phyloP scores from a whole-genome alignment of 2,113 vertebrate species.

The Scomber japonicus region DNA sequence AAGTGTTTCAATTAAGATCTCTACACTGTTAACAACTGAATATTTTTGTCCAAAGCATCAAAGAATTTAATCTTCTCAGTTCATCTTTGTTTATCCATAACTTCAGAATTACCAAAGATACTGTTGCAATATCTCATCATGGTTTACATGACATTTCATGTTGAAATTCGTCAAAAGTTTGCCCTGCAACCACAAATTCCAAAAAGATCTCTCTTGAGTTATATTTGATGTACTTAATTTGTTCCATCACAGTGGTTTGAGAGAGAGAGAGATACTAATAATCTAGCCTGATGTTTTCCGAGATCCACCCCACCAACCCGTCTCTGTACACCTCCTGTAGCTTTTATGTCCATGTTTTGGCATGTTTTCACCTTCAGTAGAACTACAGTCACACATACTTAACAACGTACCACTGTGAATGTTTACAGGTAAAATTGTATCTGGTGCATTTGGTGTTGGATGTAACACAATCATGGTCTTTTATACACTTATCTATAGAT shows the following conservation, averaged over 20 bases:
- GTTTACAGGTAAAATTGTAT: background rate
- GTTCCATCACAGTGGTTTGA: conserved; percentile 10
- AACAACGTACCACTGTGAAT: background rate
- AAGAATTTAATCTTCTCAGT: conserved; percentile 11
- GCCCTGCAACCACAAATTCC: conserved; percentile 17
- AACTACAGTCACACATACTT: conserved; percentile 10
- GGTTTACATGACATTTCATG: conserved; percentile 15
- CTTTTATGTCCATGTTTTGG: conserved; percentile 21
- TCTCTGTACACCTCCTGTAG: background rate
- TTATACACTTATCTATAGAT: too few relatives aligned
- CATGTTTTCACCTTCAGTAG: conserved; percentile 19
- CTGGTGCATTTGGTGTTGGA: background rate
- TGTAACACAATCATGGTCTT: background rate
- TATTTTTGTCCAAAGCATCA: conserved; percentile 24
- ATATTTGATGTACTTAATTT: conserved; percentile 15
- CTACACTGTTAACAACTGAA: conserved; percentile 2
- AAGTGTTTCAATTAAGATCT: conserved; percentile 28
- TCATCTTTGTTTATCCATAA: conserved; percentile 20
- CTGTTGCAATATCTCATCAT: conserved; percentile 38
- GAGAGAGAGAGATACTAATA: conserved; percentile 23
- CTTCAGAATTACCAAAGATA: conserved; percentile 14
- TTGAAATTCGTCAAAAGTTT: conserved; percentile 28
- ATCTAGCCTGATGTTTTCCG: conserved; percentile 22
- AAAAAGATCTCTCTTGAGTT: conserved; percentile 42
- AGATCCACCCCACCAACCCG: background rate